A percentile compares a stretch with the other conserved stretches of the same genome.
Conservation (phyloP, 2,888 invertebrate genomes). For the Pediacus dermestoides region DNA sequence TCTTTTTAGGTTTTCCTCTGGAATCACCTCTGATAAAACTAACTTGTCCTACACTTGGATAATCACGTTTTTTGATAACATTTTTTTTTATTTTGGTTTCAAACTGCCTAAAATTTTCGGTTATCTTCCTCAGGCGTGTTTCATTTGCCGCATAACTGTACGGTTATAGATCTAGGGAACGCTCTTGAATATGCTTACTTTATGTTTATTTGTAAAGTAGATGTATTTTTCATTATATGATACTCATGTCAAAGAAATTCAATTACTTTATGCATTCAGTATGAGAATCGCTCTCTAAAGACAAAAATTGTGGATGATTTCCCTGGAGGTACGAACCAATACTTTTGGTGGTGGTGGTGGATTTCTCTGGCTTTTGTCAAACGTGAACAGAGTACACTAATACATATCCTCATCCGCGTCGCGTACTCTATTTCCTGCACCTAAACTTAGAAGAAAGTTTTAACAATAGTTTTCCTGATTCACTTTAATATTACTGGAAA, state of each 20-base stretch:
- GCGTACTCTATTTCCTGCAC: conserved; percentile 1
- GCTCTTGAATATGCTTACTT: neutral
- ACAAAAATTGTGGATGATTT: conserved; percentile 18
- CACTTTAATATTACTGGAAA: neutral
- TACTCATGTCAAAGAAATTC: conserved; percentile 14
- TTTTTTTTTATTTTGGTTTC: too few relatives aligned
- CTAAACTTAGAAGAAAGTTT: conserved; percentile 6
- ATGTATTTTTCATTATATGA: conserved; percentile 14
- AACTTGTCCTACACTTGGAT: too few relatives aligned
- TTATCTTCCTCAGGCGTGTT: too few relatives aligned
- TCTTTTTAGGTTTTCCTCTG: too few relatives aligned
- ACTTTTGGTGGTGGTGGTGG: conserved; percentile 9
- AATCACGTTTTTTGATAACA: too few relatives aligned
- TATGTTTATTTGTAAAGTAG: conserved; percentile 9
- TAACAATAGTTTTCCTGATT: conserved; percentile 6
- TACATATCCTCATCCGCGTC: neutral
- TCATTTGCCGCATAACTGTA: too few relatives aligned
- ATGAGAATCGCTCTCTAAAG: conserved; percentile 16
- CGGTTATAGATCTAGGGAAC: neutral
- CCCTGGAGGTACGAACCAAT: conserved; percentile 14
- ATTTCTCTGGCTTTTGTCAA: conserved; percentile 8
- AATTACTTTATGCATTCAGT: conserved; percentile 14
- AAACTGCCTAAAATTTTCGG: too few relatives aligned
- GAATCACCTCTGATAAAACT: too few relatives aligned
- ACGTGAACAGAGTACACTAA: conserved; percentile 8